These are phyloP conservation scores for Drosophila watanabei DNA, from an alignment of 1,140 invertebrate genomes.

Conservation along the genomic window DNA sequence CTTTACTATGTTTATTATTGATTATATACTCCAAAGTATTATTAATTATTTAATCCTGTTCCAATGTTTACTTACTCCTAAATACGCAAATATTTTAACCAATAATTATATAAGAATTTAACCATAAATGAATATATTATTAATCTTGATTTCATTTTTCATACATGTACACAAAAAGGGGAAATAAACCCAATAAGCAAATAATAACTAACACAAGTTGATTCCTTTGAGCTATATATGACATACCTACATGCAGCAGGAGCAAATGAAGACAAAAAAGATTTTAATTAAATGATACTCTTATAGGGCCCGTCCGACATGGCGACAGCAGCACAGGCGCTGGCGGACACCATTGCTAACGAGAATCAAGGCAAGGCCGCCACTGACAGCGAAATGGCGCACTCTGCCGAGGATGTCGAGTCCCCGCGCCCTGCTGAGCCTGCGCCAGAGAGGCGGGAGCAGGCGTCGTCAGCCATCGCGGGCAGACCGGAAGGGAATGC, in stretches of 20 bases:
- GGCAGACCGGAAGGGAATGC: slow-evolving; percentile 30
- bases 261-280: slow-evolving; percentile 26
- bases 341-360: neutral
- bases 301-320: slow-evolving; percentile 44
- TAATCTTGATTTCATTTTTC: neutral
- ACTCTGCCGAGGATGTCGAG: slow-evolving; percentile 13
- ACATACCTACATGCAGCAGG: neutral
- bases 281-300: slow-evolving; percentile 63
- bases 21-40: too few relatives aligned
- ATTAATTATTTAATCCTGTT: too few relatives aligned
- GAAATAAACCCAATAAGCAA: neutral
- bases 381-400: slow-evolving; percentile 23
- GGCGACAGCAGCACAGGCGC: slow-evolving; percentile 9
- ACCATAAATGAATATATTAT: neutral
- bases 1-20: too few relatives aligned
- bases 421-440: neutral
- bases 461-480: slow-evolving; percentile 1
- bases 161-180: neutral
- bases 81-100: too few relatives aligned
- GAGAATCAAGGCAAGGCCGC: slow-evolving; percentile 26
- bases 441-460: neutral
- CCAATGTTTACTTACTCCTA: too few relatives aligned
- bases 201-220: slow-evolving; percentile 2
- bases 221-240: neutral
- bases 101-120: too few relatives aligned